Base-by-base conservation (phyloP, 2,797 vertebrate genomes). In the Streptopelia turtur region DNA sequence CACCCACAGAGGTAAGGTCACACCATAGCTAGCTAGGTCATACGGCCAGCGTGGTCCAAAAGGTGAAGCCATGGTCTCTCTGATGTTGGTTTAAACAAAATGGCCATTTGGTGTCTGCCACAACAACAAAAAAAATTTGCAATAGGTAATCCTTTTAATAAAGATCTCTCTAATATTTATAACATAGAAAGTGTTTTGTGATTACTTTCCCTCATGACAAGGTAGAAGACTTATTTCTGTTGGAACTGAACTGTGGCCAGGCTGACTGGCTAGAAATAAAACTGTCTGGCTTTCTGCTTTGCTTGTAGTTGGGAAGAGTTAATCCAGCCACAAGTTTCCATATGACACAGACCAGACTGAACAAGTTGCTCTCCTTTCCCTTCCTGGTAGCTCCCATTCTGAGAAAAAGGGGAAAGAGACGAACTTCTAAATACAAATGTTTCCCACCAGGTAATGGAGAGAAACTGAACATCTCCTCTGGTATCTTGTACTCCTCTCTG, bases 21-120 rank as follows among this genome's bases (percentile, higher is more conserved):
- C 30, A 69, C 5, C 20, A 18, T 10, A 76, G 10, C 17, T 79
- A n/a, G 24, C 5, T 11, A 59, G 22, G 13, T 31, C 0, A 0
- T 56, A 31, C 20, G 15, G 47, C 50, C 63, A 91, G 52, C 25
- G 4, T 20, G 21, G 45, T 39, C 33, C 25, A 78, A 37, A 83
- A 82, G 6, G 13, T 37, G n/a, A 77, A 89, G 31, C 18, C 33
- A 13, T 5, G 6, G 7, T 55, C 18, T 59, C 69, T 22, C 43
- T 68, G 39, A 15, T 50, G 10, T 12, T 75, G 50, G 9, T 63
- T 87, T 65, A 65, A 65, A 81, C 16, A 41, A 83, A 61, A 30
- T 4, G 5, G 16, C 18, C 33, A 20, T 23, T 13, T 33, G 45
- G 7, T n/a, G 21, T 66, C 61, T 76, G 55, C n/a, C 55, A 66